Evolutionary conservation across 2,888 invertebrate species (phyloP), one percentile per base, ranked within the genome.

Genomic region (Scaptomyza cyrtandrae): DNA sequence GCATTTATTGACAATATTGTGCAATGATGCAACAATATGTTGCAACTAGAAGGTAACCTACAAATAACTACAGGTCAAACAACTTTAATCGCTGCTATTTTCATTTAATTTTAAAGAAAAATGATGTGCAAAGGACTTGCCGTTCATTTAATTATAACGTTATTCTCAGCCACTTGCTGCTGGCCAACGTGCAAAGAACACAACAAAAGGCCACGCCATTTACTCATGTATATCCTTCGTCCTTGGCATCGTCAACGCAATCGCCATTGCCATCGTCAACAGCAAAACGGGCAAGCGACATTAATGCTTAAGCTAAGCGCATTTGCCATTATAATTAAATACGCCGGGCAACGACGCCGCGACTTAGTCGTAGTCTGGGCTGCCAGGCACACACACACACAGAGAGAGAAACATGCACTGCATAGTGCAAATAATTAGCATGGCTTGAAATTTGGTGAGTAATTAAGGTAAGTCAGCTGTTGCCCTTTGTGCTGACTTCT

Each of bases 381-480:
- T 37, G 27, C 19, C 19, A 45, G 13, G 46, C 35, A 60, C n/a
- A 39, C 3, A 29, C 5, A 27, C 5, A 19, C 29, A 27, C 31
- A 14, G 10, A 55, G 45, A 31, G 13, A 11, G 3, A 11, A 48
- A 45, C 49, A 53, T 70, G 29, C 29, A 29, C 29, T 33, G 33
- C 33, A 29, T 9, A 6, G 29, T 29, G 85, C 77, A 86, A 85
- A 85, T 85, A 85, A 85, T 88, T 88, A 85, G 87, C 85, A 71
- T 75, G 59, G 66, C 82, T 73, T 31, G 55, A 55, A 80, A 57
- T 68, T 59, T 70, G 48, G 69, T 71, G 80, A 79, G 89, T 88
- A 88, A 85, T 85, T 88, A 85, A 88, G 87, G 80, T 76, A 80
- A 78, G 74, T 88, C 80, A 88, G 80, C 88, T 83, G 80, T 69